Evolutionary conservation across 2,113 vertebrate genomes (phyloP).

Genomic region (Pardalotus punctatus): DNA sequence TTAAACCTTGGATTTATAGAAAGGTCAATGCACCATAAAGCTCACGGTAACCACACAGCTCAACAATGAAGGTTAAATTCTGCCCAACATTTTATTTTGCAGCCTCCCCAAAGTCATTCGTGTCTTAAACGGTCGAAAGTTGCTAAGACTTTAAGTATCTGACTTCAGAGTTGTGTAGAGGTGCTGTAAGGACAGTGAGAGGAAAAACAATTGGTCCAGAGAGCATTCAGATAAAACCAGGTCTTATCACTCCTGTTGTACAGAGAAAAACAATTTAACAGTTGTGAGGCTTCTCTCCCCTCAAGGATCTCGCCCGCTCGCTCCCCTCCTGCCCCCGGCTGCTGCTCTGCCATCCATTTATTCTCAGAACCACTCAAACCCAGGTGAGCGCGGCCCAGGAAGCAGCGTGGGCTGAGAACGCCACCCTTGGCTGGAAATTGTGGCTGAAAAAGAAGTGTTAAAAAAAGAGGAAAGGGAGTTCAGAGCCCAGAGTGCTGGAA

Average conservation of each 20-base stretch:
- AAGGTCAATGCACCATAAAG: not conserved
- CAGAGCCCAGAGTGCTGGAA: not conserved
- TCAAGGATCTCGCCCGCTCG: not conserved
- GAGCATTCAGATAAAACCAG: constrained; percentile 16
- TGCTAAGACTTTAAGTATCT: not conserved
- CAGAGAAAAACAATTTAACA: constrained; percentile 15
- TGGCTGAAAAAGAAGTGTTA: not conserved
- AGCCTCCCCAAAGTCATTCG: not conserved
- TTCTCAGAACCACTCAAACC: not conserved
- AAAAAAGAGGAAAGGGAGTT: not conserved
- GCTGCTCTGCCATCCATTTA: not conserved
- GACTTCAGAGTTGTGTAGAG: not conserved
- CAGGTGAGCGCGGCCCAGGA: not conserved
- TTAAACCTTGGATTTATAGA: not conserved
- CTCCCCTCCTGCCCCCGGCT: not conserved
- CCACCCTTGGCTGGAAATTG: not conserved
- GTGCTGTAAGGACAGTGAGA: not conserved
- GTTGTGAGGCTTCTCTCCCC: not conserved
- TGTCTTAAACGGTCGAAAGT: not conserved
- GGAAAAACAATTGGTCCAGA: not conserved
- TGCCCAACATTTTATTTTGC: not conserved
- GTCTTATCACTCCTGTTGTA: not conserved
- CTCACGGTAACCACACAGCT: not conserved
- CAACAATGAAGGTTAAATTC: not conserved
- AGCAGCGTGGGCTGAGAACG: not conserved